phyloP scores from a whole-genome alignment of 1,140 invertebrate species.

The Pseudomyrmex flavicornis region DNA sequence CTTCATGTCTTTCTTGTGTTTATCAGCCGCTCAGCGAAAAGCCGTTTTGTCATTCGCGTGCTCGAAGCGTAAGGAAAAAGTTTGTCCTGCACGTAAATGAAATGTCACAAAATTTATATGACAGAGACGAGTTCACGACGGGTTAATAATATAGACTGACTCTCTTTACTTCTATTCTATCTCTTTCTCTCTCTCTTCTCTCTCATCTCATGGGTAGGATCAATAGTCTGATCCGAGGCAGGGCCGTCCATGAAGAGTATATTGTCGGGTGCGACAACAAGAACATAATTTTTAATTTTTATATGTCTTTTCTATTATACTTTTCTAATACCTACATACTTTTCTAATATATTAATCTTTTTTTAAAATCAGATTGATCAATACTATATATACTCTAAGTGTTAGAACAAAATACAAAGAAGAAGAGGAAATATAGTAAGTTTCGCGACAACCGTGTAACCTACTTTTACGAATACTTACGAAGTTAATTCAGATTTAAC shows the following conservation, averaged over 20 bases:
- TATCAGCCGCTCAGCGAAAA: constrained; percentile 29
- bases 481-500: constrained; percentile 32
- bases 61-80: constrained; percentile 1
- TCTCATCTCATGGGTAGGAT: constrained; percentile 72
- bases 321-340: not conserved
- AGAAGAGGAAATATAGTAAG: not conserved
- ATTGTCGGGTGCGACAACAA: constrained; percentile 26
- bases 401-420: not conserved
- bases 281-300: constrained; percentile 38
- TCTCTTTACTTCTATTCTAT: constrained; percentile 10
- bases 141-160: constrained; percentile 59
- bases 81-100: constrained; percentile 26
- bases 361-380: constrained; percentile 20
- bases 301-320: not conserved
- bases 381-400: not conserved
- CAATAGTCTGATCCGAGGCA: constrained; percentile 79
- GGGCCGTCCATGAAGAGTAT: constrained; percentile 60
- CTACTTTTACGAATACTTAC: constrained; percentile 15
- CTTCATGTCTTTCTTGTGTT: not conserved
- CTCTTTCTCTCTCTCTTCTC: constrained; percentile 54
- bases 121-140: constrained; percentile 32
- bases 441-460: not conserved
- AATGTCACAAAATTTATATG: constrained; percentile 62
- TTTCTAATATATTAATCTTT: not conserved
- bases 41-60: constrained; percentile 36